Conservation (phyloP, 2,888 invertebrate species). For the Sinopyrophorus schimmeli region DNA sequence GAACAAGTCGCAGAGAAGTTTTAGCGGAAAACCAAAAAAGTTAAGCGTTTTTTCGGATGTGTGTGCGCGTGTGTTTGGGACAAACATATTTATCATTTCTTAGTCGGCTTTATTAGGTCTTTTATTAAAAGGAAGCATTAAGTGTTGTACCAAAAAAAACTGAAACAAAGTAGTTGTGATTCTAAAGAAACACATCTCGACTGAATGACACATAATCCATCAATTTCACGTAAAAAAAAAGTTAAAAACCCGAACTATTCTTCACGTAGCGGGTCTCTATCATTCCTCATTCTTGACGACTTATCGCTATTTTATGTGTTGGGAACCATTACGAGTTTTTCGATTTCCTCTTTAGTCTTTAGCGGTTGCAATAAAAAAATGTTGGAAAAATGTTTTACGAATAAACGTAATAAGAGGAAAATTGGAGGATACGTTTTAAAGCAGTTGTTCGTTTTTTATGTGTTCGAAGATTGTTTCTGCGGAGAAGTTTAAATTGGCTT, state of each 20-base stretch:
- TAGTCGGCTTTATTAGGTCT: too few relatives aligned
- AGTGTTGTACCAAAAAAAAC: too few relatives aligned
- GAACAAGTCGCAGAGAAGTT: too few relatives aligned
- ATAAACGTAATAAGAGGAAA: slow-evolving; percentile 3
- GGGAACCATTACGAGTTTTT: slow-evolving; percentile 31
- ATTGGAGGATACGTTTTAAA: slow-evolving; percentile 7
- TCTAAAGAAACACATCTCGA: slow-evolving; percentile 31
- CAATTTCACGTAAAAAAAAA: slow-evolving; percentile 41
- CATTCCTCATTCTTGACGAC: slow-evolving; percentile 40
- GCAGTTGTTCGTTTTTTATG: slow-evolving; percentile 2
- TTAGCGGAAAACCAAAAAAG: too few relatives aligned
- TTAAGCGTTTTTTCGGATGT: too few relatives aligned
- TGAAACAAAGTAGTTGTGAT: slow-evolving; percentile 15
- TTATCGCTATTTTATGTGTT: slow-evolving; percentile 39
- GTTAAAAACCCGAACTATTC: slow-evolving; percentile 37
- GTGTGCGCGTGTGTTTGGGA: too few relatives aligned
- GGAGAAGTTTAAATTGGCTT: slow-evolving; percentile 15
- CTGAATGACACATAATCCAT: slow-evolving; percentile 39
- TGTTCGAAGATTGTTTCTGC: slow-evolving; percentile 14
- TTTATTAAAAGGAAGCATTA: too few relatives aligned
- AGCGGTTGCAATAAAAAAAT: slow-evolving; percentile 1
- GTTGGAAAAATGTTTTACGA: slow-evolving; percentile 23
- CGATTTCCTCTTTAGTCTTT: slow-evolving; percentile 27
- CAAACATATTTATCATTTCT: too few relatives aligned
- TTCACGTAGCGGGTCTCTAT: slow-evolving; percentile 36